Conservation (phyloP, 53 echinoderm and acorn worm species). For the Apostichopus leukothele region DNA sequence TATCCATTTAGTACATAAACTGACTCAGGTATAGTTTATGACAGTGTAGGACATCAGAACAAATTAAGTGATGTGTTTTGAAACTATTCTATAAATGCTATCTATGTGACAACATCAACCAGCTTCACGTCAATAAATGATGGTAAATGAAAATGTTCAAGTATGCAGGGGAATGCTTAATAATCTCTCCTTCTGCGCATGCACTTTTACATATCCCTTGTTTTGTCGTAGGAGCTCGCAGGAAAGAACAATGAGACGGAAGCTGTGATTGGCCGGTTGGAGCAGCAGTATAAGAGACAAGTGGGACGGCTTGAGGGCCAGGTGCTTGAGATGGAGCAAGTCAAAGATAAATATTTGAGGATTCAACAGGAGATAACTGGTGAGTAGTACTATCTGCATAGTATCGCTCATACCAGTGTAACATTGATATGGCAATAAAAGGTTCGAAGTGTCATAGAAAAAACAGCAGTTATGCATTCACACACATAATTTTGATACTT, state of each 20-base stretch:
- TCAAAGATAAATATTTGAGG: conserved; percentile 67
- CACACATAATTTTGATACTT: too few species aligned
- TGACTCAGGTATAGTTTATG: neutral
- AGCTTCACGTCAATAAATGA: too few species aligned
- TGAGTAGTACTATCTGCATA: neutral
- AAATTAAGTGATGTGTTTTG: neutral
- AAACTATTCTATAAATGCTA: too few species aligned
- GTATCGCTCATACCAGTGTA: too few species aligned
- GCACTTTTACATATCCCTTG: neutral
- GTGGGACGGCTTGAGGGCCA: conserved; percentile 71
- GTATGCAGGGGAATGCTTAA: too few species aligned
- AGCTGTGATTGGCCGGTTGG: conserved; percentile 73
- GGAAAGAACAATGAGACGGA: conserved; percentile 89
- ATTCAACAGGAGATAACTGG: conserved; percentile 79
- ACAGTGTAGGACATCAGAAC: neutral
- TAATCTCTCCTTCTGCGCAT: too few species aligned
- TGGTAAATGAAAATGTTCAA: too few species aligned
- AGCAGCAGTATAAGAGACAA: conserved; percentile 76
- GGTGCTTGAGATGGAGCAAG: conserved; percentile 67
- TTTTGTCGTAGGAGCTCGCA: conserved; percentile 70
- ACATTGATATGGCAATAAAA: too few species aligned
- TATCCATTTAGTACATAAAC: too few species aligned
- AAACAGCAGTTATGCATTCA: too few species aligned
- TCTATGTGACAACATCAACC: too few species aligned
- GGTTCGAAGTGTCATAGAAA: too few species aligned